A percentile compares a stretch with the other conserved stretches of the same genome.
Conservation (phyloP, 2,888 invertebrate genomes). For the Eupithecia subfuscata region DNA sequence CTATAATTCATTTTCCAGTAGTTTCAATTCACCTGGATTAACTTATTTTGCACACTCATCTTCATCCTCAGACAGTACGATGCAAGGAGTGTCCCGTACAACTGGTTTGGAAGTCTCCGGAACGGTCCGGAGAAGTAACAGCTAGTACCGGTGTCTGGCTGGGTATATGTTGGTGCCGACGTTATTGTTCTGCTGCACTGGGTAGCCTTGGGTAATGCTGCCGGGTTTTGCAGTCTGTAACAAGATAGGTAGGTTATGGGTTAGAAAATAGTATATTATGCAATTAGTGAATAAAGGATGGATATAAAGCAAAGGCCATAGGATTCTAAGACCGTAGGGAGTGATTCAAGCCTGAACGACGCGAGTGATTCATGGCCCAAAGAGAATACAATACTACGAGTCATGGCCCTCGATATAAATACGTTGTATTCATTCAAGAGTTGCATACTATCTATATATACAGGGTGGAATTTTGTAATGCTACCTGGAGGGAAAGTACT, state of each 20-base stretch:
- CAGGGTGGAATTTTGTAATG: no score
- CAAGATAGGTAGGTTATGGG: neutral
- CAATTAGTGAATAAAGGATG: no score
- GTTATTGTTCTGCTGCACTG: constrained; percentile 87
- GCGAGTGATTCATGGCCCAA: no score
- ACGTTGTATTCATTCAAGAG: no score
- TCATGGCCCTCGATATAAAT: no score
- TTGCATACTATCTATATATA: no score
- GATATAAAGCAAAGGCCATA: no score
- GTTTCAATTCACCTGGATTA: neutral
- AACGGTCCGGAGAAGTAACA: constrained; percentile 52
- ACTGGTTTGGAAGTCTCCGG: constrained; percentile 7
- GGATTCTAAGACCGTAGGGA: no score
- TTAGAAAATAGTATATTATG: no score
- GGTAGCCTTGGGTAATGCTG: constrained; percentile 93
- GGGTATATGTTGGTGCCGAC: constrained; percentile 77
- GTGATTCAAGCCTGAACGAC: no score
- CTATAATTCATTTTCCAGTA: neutral
- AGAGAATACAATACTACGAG: no score
- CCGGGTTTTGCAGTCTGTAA: constrained; percentile 89
- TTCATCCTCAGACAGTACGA: constrained; percentile 13
- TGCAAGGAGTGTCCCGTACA: neutral
- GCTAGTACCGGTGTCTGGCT: constrained; percentile 77
- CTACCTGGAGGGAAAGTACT: no score
- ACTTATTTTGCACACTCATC: neutral